phyloP scores from a whole-genome alignment of 2,113 vertebrate species.

The Tyrannus savana region DNA sequence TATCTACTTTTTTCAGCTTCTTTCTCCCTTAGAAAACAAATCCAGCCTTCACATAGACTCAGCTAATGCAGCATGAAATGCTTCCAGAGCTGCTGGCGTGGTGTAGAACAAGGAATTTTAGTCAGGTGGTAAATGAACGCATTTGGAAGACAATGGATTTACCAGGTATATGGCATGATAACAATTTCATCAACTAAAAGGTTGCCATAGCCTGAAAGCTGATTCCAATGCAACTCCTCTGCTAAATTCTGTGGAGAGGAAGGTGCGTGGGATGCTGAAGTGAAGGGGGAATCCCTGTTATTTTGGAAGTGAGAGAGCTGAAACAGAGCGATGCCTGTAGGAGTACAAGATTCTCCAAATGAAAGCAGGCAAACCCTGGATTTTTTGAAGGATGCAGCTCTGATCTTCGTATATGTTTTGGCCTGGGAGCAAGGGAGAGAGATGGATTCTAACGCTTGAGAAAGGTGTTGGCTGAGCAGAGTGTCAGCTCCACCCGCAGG shows the following conservation, averaged over 20 bases:
- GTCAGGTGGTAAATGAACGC: neutral
- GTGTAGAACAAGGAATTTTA: neutral
- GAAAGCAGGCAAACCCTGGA: neutral
- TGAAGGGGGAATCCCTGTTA: neutral
- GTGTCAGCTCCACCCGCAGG: neutral
- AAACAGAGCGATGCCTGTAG: neutral
- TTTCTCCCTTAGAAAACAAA: neutral
- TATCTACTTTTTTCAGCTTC: neutral
- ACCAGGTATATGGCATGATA: neutral
- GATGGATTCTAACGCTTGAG: fast-evolving
- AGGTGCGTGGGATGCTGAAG: neutral
- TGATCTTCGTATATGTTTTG: fast-evolving
- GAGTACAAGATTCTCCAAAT: neutral
- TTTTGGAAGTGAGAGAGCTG: neutral
- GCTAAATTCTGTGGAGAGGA: neutral
- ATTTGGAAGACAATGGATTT: neutral
- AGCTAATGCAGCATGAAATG: neutral
- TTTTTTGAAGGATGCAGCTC: neutral
- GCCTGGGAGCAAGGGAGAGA: neutral
- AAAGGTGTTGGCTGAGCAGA: neutral
- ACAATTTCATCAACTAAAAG: neutral
- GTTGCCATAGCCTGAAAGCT: neutral
- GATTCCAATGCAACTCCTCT: neutral
- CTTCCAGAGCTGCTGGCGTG: neutral
- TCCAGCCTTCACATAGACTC: neutral